phyloP scores from a whole-genome alignment of 2,113 vertebrate genomes.

The Physeter macrocephalus region DNA sequence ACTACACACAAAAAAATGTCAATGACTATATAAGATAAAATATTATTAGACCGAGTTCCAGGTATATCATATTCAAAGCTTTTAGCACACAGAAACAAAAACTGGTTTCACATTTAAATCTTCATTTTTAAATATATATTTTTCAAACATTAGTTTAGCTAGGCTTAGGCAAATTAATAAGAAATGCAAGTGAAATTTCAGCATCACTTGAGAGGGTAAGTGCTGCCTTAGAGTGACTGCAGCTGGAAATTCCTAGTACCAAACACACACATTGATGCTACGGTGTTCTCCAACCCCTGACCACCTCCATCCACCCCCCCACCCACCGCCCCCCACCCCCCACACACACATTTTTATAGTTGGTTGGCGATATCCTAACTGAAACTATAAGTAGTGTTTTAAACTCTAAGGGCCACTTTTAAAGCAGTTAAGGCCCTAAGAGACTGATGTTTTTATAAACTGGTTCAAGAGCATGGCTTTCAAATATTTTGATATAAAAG shows the following conservation, averaged over 20 bases:
- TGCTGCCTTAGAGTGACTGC: too few relatives aligned
- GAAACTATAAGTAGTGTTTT: not conserved
- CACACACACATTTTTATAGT: not conserved
- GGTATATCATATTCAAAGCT: not conserved
- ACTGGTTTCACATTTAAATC: not conserved
- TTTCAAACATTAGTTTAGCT: not conserved
- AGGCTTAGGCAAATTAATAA: slow-evolving; percentile 14
- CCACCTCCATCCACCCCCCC: too few relatives aligned
- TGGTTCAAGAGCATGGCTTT: not conserved
- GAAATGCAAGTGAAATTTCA: not conserved
- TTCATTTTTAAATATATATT: not conserved
- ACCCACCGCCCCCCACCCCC: accelerated
- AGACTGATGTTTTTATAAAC: not conserved
- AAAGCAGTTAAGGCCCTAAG: not conserved
- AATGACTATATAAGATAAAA: not conserved
- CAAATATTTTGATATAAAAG: slow-evolving; percentile 30
- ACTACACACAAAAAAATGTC: not conserved
- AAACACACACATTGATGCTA: not conserved
- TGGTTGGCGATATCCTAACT: not conserved
- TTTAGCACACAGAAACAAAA: not conserved
- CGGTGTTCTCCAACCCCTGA: not conserved
- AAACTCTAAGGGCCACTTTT: slow-evolving; percentile 1
- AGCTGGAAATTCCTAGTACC: not conserved
- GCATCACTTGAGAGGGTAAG: not conserved
- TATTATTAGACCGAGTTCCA: not conserved